Evolutionary conservation across 2,888 invertebrate species (phyloP).

Genomic region (Chloroclystis v-ata): DNA sequence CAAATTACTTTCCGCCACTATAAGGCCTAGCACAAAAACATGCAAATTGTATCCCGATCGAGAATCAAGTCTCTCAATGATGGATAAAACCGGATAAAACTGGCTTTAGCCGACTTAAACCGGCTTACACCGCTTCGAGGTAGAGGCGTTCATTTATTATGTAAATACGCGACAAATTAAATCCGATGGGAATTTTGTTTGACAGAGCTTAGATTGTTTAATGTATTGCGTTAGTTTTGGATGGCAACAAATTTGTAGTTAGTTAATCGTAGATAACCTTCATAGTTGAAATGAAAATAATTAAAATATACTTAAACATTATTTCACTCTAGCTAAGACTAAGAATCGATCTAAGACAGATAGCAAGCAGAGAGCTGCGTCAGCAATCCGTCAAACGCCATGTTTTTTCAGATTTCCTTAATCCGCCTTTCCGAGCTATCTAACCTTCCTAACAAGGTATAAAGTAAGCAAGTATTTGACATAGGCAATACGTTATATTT

Average conservation of each 20-base stretch:
- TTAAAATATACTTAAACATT: too few species aligned
- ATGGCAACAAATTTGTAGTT: neutral
- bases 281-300: too few species aligned
- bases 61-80: conserved; percentile 75
- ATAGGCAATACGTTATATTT: too few species aligned
- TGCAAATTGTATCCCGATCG: conserved; percentile 72
- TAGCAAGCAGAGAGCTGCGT: too few species aligned
- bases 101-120: conserved; percentile 48
- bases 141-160: conserved; percentile 75
- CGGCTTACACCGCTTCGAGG: conserved; percentile 57
- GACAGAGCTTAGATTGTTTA: conserved; percentile 60
- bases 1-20: conserved; percentile 59
- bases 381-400: too few species aligned
- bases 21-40: conserved; percentile 63
- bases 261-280: too few species aligned
- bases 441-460: too few species aligned
- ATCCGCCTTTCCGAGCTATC: too few species aligned
- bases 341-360: too few species aligned
- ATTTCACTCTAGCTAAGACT: too few species aligned
- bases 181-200: conserved; percentile 73
- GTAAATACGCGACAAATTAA: conserved; percentile 78
- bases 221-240: conserved; percentile 40
- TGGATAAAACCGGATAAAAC: conserved; percentile 71
- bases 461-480: too few species aligned
- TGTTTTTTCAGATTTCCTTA: too few species aligned